These are phyloP conservation scores for Ochropacha duplaris DNA, from an alignment of 2,888 invertebrate species.

Conservation along the genomic window DNA sequence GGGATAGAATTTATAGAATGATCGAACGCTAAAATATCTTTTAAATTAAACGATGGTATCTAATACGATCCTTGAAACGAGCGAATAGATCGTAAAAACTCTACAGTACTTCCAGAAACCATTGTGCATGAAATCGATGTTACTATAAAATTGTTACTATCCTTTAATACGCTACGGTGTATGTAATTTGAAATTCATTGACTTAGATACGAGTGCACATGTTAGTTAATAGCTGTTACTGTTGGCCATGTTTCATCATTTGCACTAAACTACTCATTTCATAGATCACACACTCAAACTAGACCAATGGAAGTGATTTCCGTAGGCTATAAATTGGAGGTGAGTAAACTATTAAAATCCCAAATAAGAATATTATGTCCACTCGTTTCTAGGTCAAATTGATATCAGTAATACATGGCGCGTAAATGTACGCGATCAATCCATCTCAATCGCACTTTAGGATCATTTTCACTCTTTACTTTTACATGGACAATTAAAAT, in stretches of 20 bases:
- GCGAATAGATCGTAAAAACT: not conserved
- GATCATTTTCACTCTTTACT: conserved; percentile 21
- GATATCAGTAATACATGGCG: conserved; percentile 21
- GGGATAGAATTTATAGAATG: conserved; percentile 56
- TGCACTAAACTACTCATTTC: not conserved
- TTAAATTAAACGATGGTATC: conserved; percentile 1
- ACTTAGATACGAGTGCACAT: conserved; percentile 6
- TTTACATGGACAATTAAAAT: conserved; percentile 21
- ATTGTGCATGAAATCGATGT: conserved; percentile 19
- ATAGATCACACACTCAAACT: not conserved
- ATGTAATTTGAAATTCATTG: conserved; percentile 1
- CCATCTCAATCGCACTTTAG: conserved; percentile 32
- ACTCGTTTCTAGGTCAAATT: conserved; percentile 38
- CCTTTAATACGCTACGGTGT: conserved; percentile 15
- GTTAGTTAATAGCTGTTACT: not conserved
- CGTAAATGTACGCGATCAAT: conserved; percentile 27
- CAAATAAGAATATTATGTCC: conserved; percentile 26
- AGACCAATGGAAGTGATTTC: not conserved
- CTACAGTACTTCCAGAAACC: not conserved
- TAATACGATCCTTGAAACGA: conserved; percentile 1
- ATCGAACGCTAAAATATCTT: conserved; percentile 26
- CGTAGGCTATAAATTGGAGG: not conserved
- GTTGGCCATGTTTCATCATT: not conserved
- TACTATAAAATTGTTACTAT: conserved; percentile 27
- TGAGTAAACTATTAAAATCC: not conserved